Evolutionary conservation across 2,113 vertebrate genomes (phyloP).

Genomic region (Prunella himalayana): DNA sequence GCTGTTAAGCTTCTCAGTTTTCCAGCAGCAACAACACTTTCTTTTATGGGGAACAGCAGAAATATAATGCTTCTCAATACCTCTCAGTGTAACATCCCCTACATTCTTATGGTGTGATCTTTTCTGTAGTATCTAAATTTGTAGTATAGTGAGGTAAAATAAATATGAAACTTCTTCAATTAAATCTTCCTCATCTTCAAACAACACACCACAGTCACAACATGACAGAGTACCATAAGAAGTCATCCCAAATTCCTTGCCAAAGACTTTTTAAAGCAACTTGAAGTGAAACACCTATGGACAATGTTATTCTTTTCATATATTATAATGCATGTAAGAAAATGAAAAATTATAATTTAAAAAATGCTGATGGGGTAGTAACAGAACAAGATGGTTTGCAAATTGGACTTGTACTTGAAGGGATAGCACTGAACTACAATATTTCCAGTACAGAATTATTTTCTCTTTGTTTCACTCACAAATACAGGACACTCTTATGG

Average conservation of each 20-base stretch:
- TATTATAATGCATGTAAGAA: neutral
- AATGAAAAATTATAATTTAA: neutral
- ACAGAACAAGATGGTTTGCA: neutral
- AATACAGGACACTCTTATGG: neutral
- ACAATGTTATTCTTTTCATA: neutral
- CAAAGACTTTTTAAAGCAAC: neutral
- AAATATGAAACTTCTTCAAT: neutral
- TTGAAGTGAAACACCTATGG: neutral
- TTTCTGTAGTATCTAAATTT: neutral
- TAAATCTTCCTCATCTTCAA: neutral
- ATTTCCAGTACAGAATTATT: neutral
- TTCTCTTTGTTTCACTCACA: neutral
- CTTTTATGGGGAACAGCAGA: neutral
- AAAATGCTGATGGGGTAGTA: neutral
- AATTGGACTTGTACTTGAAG: neutral
- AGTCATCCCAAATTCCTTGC: neutral
- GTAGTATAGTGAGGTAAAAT: neutral
- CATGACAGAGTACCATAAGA: neutral
- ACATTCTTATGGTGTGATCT: neutral
- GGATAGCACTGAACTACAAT: neutral
- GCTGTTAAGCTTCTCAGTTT: neutral
- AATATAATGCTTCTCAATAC: neutral
- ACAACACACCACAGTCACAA: neutral
- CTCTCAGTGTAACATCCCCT: neutral
- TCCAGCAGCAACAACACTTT: neutral